These are phyloP conservation scores for Homarus americanus DNA, from an alignment of 1,140 invertebrate species.

Conservation along the genomic window DNA sequence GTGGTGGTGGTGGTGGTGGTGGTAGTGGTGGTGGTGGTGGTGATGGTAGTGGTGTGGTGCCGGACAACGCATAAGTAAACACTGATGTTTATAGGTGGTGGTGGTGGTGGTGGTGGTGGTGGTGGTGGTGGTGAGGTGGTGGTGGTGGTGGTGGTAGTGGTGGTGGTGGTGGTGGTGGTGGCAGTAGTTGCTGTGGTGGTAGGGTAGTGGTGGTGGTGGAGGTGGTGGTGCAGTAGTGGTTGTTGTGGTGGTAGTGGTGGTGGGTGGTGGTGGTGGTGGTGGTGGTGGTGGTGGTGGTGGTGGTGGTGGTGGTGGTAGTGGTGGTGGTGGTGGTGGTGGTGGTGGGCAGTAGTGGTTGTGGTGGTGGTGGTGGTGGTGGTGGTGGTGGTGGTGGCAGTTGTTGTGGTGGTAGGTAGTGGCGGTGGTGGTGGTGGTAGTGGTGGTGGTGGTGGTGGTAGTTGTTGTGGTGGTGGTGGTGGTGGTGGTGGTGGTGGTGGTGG, in stretches of 20 bases:
- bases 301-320: neutral
- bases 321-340: neutral
- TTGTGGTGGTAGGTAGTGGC: too few species aligned
- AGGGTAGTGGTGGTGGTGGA: neutral
- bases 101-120: neutral
- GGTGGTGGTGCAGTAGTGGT: neutral
- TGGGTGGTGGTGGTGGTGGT: neutral
- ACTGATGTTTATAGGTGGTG: too few species aligned
- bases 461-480: too few species aligned
- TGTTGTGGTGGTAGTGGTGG: neutral
- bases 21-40: too few species aligned
- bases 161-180: neutral
- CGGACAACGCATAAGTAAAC: too few species aligned
- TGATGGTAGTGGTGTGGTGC: too few species aligned
- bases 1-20: too few species aligned
- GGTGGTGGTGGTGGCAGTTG: too few species aligned
- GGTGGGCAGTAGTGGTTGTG: neutral
- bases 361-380: neutral
- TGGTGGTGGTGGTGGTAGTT: too few species aligned
- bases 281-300: neutral
- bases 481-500: too few species aligned
- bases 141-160: neutral
- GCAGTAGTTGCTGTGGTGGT: neutral
- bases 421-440: too few species aligned
- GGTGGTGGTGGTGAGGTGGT: neutral